Evolutionary conservation across 2,113 vertebrate species (phyloP), one percentile per base, ranked within the genome.

Genomic region (Pontoporia blainvillei): DNA sequence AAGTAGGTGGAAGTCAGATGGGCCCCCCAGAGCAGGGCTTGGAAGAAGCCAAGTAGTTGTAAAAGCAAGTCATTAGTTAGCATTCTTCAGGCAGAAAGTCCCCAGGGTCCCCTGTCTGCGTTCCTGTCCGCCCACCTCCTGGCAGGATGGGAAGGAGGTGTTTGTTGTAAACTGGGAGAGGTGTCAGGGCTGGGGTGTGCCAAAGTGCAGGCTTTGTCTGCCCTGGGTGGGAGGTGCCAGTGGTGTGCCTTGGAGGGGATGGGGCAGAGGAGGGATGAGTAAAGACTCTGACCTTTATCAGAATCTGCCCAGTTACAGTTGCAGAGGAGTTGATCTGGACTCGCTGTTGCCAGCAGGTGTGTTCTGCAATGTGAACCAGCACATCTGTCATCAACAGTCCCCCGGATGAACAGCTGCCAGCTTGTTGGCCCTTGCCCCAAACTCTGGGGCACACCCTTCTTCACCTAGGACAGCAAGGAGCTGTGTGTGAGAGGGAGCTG

Each of bases 271-370:
- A 0, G 8, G 29, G 13, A 0, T 9, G n/a, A 36, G 34, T 8
- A 20, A 54, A 1, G 73, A 10, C 46, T 0, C 10, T 20, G 75
- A 36, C 54, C 41, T 64, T 41, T 8, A 0, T 66, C 67, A 9
- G 25, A 27, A 3, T 54, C 39, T 10, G 31, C 44, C 78, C 29
- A 4, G 15, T 5, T 1, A 0, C 3, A 3, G 9, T 9, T 2
- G 18, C 0, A 1, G 59, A 46, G 52, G 15, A 6, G 8, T 2
- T 0, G 34, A 4, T 11, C 34, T 27, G 12, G 17, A 52, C 7
- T 0, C 34, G 2, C 6, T 4, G 0, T 2, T 5, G 23, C 61
- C 29, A 0, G 69, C 34, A 10, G 46, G n/a, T 5, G 0, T 15
- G 0, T 11, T 59, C 66, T 31, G 39, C 85, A 31, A 0, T 23